Evolutionary conservation across 2,888 invertebrate species (phyloP), one percentile per base, ranked within the genome.

Genomic region (Phragmatobia fuliginosa): DNA sequence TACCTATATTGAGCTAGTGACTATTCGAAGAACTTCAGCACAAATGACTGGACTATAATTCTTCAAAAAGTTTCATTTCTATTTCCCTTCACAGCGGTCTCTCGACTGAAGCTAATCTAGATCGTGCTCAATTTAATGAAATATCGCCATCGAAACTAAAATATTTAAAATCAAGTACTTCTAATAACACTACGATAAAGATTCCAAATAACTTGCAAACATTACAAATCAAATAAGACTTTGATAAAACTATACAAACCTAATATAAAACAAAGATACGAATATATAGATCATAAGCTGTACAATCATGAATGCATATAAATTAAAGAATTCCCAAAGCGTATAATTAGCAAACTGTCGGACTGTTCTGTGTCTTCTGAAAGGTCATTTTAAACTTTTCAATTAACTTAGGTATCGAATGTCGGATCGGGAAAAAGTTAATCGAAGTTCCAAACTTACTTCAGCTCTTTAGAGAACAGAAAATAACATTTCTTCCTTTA

Each of bases 361-460:
- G 70, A 74, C 73, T 76, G 70, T 69, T 67, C 66, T 69, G 78
- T 81, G 73, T 77, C 63, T 72, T 60, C 67, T 8, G 70, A 77
- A 80, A 77, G 81, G 82, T 85, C 81, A 80, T 84, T 84, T 84
- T 74, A 83, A 90, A 81, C 85, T 88, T 90, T 90, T 86, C 88
- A 88, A 89, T 90, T 88, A 88, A 85, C 82, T 84, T 86, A 72
- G 84, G 83, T 87, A 87, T 89, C 84, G 84, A 85, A 87, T 84
- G 81, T 85, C 78, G 81, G 79, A 85, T 84, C 80, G 72, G 75
- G 82, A 82, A 77, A 87, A 89, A 87, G 87, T 88, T 88, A 87
- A 88, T 87, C 78, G 82, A 85, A 86, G 82, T 82, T 79, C 68
- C 38, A 38, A 83, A 86, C 79, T 87, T 74, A 56, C 8, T 52